phyloP scores from a whole-genome alignment of 2,888 invertebrate species.

The Nephrotoma flavescens region DNA sequence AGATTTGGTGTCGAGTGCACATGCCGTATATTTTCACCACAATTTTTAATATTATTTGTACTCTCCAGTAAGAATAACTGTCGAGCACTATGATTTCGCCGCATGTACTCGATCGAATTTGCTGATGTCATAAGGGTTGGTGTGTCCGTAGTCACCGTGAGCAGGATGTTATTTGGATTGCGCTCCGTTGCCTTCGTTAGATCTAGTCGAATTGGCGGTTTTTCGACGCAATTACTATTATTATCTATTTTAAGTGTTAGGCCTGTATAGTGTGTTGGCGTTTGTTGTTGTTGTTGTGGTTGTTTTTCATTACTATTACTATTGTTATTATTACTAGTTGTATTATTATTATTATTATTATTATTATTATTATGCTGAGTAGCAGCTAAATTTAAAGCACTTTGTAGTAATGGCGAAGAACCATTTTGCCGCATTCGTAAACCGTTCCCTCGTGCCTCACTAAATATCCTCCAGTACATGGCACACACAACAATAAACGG shows the following conservation, averaged over 20 bases:
- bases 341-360: background rate
- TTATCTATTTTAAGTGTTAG: background rate
- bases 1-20: constrained; percentile 32
- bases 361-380: constrained; percentile 6
- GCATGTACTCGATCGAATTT: constrained; percentile 28
- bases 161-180: constrained; percentile 23
- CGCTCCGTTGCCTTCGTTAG: constrained; percentile 15
- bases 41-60: constrained; percentile 5
- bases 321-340: background rate
- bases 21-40: constrained; percentile 21
- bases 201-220: constrained; percentile 23
- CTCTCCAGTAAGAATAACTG: constrained; percentile 24
- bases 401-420: constrained; percentile 31
- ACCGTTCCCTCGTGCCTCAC: constrained; percentile 31
- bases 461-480: constrained; percentile 34
- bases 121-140: background rate
- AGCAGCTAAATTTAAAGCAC: constrained; percentile 27
- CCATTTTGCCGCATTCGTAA: constrained; percentile 32
- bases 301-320: constrained; percentile 7
- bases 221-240: constrained; percentile 2
- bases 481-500: constrained; percentile 31
- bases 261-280: background rate
- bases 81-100: constrained; percentile 29
- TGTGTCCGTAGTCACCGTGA: constrained; percentile 22
- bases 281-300: constrained; percentile 6